Percentiles rank a stretch among this genome's conserved stretches.
These are phyloP conservation scores for Drosophila pseudotalamancana DNA, from an alignment of 2,888 invertebrate genomes.

Conservation along the genomic window DNA sequence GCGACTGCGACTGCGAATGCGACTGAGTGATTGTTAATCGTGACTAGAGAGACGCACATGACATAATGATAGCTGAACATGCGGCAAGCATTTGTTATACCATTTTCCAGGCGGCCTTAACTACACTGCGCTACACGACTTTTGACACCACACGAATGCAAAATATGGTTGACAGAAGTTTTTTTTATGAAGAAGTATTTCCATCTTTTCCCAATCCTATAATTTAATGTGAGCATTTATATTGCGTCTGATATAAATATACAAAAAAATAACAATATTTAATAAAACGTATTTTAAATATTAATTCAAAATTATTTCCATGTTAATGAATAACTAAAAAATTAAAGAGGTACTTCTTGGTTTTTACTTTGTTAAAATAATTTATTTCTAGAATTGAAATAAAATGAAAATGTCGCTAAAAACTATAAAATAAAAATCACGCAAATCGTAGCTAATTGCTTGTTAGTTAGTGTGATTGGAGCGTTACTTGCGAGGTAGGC, in stretches of 20 bases:
- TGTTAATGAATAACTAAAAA: too few relatives aligned
- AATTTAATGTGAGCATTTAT: too few relatives aligned
- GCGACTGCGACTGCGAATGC: slow-evolving; percentile 7
- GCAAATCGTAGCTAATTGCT: not conserved
- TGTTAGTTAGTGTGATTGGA: slow-evolving; percentile 26
- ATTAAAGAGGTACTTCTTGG: too few relatives aligned
- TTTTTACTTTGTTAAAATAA: too few relatives aligned
- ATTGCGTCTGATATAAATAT: too few relatives aligned
- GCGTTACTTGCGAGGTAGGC: not conserved
- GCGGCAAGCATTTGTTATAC: slow-evolving; percentile 61
- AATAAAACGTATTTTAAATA: too few relatives aligned
- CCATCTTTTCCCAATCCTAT: too few relatives aligned
- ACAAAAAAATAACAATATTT: too few relatives aligned
- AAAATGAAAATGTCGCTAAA: not conserved
- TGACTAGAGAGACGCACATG: slow-evolving; percentile 40
- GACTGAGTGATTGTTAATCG: slow-evolving; percentile 59
- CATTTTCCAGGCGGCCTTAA: slow-evolving; percentile 27
- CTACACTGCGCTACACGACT: slow-evolving; percentile 30
- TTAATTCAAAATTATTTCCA: too few relatives aligned
- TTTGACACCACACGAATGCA: not conserved
- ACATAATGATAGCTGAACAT: slow-evolving; percentile 67
- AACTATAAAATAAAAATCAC: not conserved
- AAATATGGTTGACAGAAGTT: not conserved
- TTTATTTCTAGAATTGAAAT: too few relatives aligned
- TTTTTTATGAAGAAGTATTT: too few relatives aligned